Base-by-base conservation (phyloP, 2,888 invertebrate species). In the Pyrocoelia pectoralis region DNA sequence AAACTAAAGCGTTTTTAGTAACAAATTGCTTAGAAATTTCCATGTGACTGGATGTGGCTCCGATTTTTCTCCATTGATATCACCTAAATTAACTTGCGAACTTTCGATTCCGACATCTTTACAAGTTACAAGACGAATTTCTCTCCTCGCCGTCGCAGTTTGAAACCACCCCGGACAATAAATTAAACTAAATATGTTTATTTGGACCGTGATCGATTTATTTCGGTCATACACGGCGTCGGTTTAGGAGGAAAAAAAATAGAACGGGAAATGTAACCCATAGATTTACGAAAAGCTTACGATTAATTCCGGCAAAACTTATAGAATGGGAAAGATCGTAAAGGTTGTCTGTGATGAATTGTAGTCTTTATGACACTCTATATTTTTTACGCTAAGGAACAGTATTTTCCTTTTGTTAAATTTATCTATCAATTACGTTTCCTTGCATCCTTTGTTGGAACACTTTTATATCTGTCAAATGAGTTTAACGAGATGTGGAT, bases 141-240 rank as follows among this genome's bases (percentile, higher is more conserved):
- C n/a, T n/a, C n/a, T n/a, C n/a, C n/a, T n/a, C n/a, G n/a, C n/a
- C n/a, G n/a, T n/a, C n/a, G n/a, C n/a, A n/a, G n/a, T n/a, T n/a
- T n/a, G n/a, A n/a, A n/a, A n/a, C n/a, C n/a, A n/a, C n/a, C n/a
- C n/a, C n/a, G n/a, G n/a, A n/a, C n/a, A n/a, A 6, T 6, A 48
- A 15, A 48, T 4, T 13, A 40, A 40, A 40, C 14, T 61, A 46
- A 52, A 61, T 46, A 18, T 50, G 46, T 61, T 46, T 19, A 8
- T 10, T 52, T 48, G 29, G 6, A 24, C 3, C 4, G 10, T 33
- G 33, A 33, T 33, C 8, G 33, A 33, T 33, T 33, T 33, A 33
- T 33, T 33, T 33, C 24, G 8, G 8, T 24, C 8, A 24, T 8
- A 24, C 8, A 24, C 24, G 3, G 33, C 3, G 24, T 6, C n/a